phyloP scores from a whole-genome alignment of 1,140 invertebrate species.

The Mycetomoellerius zeteki region DNA sequence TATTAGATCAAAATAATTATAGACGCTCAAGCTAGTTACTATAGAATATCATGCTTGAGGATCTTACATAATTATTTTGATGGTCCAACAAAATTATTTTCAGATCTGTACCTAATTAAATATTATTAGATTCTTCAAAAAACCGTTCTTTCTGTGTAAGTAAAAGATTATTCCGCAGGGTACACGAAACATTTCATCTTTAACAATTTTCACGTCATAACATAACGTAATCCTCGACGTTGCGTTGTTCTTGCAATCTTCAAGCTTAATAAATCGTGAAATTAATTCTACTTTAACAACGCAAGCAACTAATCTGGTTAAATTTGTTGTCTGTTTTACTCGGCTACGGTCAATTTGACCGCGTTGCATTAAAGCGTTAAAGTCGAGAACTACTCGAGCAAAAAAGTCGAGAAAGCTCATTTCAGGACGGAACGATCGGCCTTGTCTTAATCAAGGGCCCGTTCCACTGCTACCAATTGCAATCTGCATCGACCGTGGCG shows the following conservation, averaged over 20 bases:
- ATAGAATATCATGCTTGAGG: too few species aligned
- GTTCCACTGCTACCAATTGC: slow-evolving; percentile 44
- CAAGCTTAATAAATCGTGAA: slow-evolving; percentile 14
- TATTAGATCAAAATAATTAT: too few species aligned
- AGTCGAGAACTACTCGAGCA: background rate
- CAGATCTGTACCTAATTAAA: too few species aligned
- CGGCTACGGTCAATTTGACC: slow-evolving; percentile 17
- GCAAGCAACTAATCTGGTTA: background rate
- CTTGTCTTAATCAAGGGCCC: slow-evolving; percentile 45
- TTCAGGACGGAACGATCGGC: background rate
- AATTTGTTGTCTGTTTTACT: background rate
- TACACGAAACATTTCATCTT: background rate
- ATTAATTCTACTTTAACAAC: background rate
- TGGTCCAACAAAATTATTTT: too few species aligned
- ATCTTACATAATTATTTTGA: too few species aligned
- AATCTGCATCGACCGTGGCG: slow-evolving; percentile 43
- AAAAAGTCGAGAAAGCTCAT: slow-evolving; percentile 21
- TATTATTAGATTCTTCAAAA: too few species aligned
- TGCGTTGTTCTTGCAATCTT: background rate
- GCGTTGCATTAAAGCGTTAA: background rate
- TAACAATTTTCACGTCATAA: background rate
- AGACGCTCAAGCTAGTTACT: too few species aligned
- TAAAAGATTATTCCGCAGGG: background rate
- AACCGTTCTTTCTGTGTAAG: background rate
- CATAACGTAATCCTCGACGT: background rate